These are phyloP conservation scores for Sylvietta virens DNA, from an alignment of 2,113 vertebrate species.

Conservation along the genomic window DNA sequence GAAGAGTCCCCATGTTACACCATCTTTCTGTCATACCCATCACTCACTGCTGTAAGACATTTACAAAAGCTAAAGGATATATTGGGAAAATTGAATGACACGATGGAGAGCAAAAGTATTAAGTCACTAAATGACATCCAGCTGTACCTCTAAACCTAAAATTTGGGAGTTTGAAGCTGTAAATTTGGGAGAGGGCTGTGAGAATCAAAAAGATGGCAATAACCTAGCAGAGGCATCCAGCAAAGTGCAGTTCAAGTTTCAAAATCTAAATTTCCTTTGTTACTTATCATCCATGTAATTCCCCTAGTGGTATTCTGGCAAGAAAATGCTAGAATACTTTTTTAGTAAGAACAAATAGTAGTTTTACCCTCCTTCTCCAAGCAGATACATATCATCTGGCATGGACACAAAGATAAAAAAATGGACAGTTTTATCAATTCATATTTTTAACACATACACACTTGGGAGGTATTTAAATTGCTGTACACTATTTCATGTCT, in stretches of 20 bases:
- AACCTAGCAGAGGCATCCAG: background rate
- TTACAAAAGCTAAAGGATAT: background rate
- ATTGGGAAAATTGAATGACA: background rate
- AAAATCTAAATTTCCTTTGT: background rate
- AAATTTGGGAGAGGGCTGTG: background rate
- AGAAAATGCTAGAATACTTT: background rate
- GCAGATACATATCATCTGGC: background rate
- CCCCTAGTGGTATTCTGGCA: background rate
- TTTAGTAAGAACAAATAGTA: background rate
- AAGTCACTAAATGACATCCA: background rate
- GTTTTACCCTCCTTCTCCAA: background rate
- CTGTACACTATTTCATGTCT: background rate
- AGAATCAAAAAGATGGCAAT: background rate
- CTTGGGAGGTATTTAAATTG: background rate
- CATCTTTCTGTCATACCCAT: background rate
- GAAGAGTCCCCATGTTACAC: background rate
- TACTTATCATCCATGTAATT: background rate
- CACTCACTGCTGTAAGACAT: background rate
- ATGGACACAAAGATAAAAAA: background rate
- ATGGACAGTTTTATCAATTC: background rate
- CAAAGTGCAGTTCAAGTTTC: background rate
- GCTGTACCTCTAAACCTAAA: background rate
- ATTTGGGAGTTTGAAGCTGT: background rate
- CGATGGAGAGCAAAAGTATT: background rate
- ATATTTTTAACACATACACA: background rate